Conservation (phyloP, 35 echinoderm and acorn worm species). For the Anneissia japonica region DNA sequence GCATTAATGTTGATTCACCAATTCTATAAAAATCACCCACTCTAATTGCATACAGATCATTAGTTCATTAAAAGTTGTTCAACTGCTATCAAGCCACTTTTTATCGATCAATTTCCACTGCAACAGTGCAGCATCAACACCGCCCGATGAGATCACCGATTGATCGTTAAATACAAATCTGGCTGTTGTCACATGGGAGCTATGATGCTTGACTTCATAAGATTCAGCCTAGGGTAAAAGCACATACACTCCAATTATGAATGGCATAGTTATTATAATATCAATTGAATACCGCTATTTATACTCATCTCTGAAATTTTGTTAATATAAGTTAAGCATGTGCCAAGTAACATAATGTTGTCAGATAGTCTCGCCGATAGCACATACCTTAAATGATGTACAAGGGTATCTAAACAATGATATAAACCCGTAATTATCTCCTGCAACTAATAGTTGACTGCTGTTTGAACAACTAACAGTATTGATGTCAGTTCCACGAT, state of each 20-base stretch:
- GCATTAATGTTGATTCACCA: no score
- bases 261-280: neutral
- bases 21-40: no score
- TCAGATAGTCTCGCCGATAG: no score
- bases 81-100: neutral
- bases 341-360: no score
- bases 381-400: slow-evolving; percentile 59
- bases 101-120: slow-evolving; percentile 66
- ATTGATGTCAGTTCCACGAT: slow-evolving; percentile 48
- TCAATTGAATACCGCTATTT: neutral
- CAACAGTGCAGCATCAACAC: slow-evolving; percentile 55
- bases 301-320: neutral
- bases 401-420: slow-evolving; percentile 79
- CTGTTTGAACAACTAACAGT: slow-evolving; percentile 43
- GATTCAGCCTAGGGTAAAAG: slow-evolving; percentile 36
- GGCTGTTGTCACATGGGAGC: slow-evolving; percentile 53
- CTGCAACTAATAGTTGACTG: slow-evolving; percentile 41
- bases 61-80: no score
- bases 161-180: slow-evolving; percentile 53
- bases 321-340: neutral
- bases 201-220: slow-evolving; percentile 56
- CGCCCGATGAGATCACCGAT: slow-evolving; percentile 48
- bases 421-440: slow-evolving; percentile 60
- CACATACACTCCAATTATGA: neutral
- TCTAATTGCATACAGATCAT: no score